phyloP scores from a whole-genome alignment of 2,113 vertebrate genomes.

The Lutjanus erythropterus region DNA sequence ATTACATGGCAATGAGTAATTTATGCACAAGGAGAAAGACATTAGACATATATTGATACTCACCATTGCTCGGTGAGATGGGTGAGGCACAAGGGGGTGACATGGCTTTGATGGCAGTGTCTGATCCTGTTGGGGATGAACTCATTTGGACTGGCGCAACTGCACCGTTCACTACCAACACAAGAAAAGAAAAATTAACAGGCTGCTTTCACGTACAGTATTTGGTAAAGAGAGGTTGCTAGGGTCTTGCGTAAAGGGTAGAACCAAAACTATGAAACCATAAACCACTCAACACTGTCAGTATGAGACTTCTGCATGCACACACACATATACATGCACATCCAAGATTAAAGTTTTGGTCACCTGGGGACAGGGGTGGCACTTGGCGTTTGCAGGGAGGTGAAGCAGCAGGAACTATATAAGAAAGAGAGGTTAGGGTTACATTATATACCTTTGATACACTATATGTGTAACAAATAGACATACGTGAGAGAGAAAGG shows the following conservation, averaged over 20 bases:
- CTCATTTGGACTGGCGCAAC: slow-evolving; percentile 71
- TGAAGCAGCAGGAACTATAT: slow-evolving; percentile 71
- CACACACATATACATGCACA: not conserved
- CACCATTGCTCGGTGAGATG: slow-evolving; percentile 63
- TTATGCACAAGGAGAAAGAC: not conserved
- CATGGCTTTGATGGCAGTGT: slow-evolving; percentile 60
- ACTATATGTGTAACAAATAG: slow-evolving; percentile 1
- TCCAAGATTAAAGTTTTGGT: slow-evolving; percentile 28
- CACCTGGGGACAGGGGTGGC: slow-evolving; percentile 80
- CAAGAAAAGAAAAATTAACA: not conserved
- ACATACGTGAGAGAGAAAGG: not conserved
- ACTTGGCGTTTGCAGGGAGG: slow-evolving; percentile 42
- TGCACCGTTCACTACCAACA: slow-evolving; percentile 65
- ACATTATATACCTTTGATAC: too few relatives aligned
- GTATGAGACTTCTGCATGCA: not conserved
- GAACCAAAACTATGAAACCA: slow-evolving; percentile 5
- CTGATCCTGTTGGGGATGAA: slow-evolving; percentile 74
- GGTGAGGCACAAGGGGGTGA: slow-evolving; percentile 36
- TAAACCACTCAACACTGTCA: not conserved
- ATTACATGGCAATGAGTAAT: not conserved
- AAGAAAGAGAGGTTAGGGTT: slow-evolving; percentile 12
- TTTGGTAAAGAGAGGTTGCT: not conserved
- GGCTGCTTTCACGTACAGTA: not conserved
- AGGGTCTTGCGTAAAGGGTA: slow-evolving; percentile 13
- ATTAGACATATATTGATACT: not conserved